Percentiles rank a stretch among this genome's conserved stretches.
Evolutionary conservation across 2,888 invertebrate genomes (phyloP).

Genomic region (Ferrisia virgata): DNA sequence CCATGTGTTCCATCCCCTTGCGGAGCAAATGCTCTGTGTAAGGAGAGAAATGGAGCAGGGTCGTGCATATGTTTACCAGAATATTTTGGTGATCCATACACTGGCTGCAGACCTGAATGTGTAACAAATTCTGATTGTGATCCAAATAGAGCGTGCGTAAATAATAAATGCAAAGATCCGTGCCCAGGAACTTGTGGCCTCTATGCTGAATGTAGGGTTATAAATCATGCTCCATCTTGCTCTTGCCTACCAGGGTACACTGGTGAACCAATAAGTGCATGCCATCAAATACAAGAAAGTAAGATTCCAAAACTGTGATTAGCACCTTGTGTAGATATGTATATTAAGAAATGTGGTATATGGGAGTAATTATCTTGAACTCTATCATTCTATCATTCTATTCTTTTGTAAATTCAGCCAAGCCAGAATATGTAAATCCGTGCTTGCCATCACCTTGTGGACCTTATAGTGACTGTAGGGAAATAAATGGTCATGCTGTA

Average conservation of each 20-base stretch:
- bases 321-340: not conserved
- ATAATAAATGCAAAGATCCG: constrained; percentile 80
- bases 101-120: constrained; percentile 81
- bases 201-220: constrained; percentile 73
- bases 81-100: constrained; percentile 83
- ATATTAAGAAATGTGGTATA: too few species aligned
- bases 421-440: constrained; percentile 56
- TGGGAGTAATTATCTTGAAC: not conserved
- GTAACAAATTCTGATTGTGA: constrained; percentile 78
- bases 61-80: constrained; percentile 78
- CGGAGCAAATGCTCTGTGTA: constrained; percentile 80
- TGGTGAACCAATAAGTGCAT: constrained; percentile 66
- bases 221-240: constrained; percentile 79
- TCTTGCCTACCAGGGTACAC: constrained; percentile 73
- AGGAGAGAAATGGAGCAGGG: constrained; percentile 76
- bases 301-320: constrained; percentile 47
- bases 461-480: constrained; percentile 71
- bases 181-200: constrained; percentile 79
- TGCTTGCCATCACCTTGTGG: constrained; percentile 77
- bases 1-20: constrained; percentile 86
- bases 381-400: not conserved
- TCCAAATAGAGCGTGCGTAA: constrained; percentile 72
- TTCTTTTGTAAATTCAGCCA: not conserved
- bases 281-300: constrained; percentile 53
- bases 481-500: constrained; percentile 68